Evolutionary conservation across 2,888 invertebrate species (phyloP), one percentile per base, ranked within the genome.

Genomic region (Polydrusus pterygomalis): DNA sequence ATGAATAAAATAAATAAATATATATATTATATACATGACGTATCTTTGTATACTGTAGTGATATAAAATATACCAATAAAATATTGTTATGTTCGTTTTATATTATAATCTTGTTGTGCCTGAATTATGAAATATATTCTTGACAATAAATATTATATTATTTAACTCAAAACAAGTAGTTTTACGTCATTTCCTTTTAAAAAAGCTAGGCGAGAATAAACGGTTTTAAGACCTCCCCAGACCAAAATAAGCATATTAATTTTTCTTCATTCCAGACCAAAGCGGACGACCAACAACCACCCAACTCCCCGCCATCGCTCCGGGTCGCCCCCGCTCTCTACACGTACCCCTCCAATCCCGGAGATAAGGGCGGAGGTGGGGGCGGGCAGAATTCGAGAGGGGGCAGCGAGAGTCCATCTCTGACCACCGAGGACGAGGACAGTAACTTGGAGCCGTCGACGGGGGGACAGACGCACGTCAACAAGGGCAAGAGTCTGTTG

Each of bases 241-340:
- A n/a, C n/a, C n/a, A n/a, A n/a, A n/a, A n/a, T 25, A 25, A 5
- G 25, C 1, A 25, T 25, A 7, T 6, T 15, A 13, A 10, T 65
- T 20, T 30, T 65, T 17, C 30, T 49, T 10, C 11, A 72, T 78
- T 79, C 25, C 70, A 83, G 83, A 78, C 78, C 70, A 83, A 82
- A 72, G 81, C 80, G 58, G 82, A 82, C 8, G 86, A 86, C 72
- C 80, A 85, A 72, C 90, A 93, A 83, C 92, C 92, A n/a, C 90
- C 92, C 0, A 64, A 63, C 15, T 65, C 67, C 2, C 63, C 77
- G 9, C 74, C 64, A 18, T 93, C 94, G 15, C 91, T 93, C 79
- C 89, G 94, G 78, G 90, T 92, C 72, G 92, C 93, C 15, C 94
- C 94, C 3, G 93, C 94, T 6, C 88, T 94, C 17, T 95, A 94